A percentile compares a stretch with the other conserved stretches of the same genome.
phyloP scores from a whole-genome alignment of 2,888 invertebrate species.

The Oscheius sp. region DNA sequence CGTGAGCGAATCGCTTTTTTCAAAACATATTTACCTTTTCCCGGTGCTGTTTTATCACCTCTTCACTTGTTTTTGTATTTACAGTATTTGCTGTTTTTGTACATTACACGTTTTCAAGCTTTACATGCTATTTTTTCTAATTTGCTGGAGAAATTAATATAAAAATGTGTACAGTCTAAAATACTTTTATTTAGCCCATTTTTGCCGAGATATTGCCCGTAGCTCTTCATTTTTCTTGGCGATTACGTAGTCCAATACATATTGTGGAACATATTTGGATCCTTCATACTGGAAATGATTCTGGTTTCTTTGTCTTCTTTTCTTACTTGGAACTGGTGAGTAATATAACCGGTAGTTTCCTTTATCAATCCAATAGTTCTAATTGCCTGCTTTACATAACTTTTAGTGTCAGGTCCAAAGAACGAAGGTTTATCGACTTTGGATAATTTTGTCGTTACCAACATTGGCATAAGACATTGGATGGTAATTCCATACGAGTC shows the following conservation, averaged over 20 bases:
- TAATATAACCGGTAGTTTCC: slow-evolving; percentile 68
- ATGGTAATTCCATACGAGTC: slow-evolving; percentile 73
- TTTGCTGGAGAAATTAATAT: too few relatives aligned
- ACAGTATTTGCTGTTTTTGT: too few relatives aligned
- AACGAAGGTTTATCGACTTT: slow-evolving; percentile 62
- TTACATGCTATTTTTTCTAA: too few relatives aligned
- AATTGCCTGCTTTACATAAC: slow-evolving; percentile 61
- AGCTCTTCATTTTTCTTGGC: neutral
- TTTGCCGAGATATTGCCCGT: neutral
- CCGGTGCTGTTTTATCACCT: too few relatives aligned
- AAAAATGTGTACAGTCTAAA: too few relatives aligned
- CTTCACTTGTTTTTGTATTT: too few relatives aligned
- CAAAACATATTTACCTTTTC: too few relatives aligned
- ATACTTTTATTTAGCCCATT: neutral
- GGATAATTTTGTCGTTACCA: slow-evolving; percentile 71
- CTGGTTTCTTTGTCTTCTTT: too few relatives aligned
- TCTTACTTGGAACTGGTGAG: slow-evolving; percentile 5
- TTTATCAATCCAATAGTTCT: slow-evolving; percentile 62
- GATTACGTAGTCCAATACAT: neutral
- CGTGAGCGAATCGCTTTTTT: too few relatives aligned
- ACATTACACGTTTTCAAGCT: too few relatives aligned
- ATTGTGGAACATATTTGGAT: neutral
- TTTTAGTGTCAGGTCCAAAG: slow-evolving; percentile 59
- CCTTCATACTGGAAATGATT: neutral
- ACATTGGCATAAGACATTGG: slow-evolving; percentile 68